phyloP scores from a whole-genome alignment of 2,797 vertebrate genomes.

The Ambastaia sidthimunki region DNA sequence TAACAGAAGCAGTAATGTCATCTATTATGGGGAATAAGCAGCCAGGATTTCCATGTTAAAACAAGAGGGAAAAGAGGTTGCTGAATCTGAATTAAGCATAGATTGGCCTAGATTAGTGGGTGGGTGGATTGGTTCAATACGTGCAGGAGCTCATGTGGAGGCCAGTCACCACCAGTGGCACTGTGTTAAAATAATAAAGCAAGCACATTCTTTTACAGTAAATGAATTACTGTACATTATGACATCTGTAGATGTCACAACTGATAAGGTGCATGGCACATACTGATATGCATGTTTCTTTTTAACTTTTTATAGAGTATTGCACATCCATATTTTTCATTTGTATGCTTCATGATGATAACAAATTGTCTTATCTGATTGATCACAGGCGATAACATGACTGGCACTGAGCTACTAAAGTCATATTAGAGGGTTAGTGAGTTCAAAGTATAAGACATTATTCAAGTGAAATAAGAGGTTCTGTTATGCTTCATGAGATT shows the following conservation, averaged over 20 bases:
- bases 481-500: slow-evolving; percentile 37
- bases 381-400: slow-evolving; percentile 38
- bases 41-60: slow-evolving; percentile 60
- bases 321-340: slow-evolving; percentile 11
- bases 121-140: slow-evolving; percentile 71
- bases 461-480: slow-evolving; percentile 14
- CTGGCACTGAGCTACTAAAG: slow-evolving; percentile 20
- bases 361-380: slow-evolving; percentile 42
- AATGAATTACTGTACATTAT: slow-evolving; percentile 23
- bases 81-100: slow-evolving; percentile 79
- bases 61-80: slow-evolving; percentile 65
- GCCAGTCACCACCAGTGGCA: slow-evolving; percentile 19
- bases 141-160: slow-evolving; percentile 58
- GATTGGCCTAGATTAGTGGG: slow-evolving; percentile 79
- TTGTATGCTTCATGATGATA: slow-evolving; percentile 33
- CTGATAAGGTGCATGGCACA: neutral
- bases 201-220: neutral
- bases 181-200: slow-evolving; percentile 21
- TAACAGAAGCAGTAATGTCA: slow-evolving; percentile 42
- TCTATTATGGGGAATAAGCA: slow-evolving; percentile 34
- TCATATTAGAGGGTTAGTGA: slow-evolving; percentile 34
- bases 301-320: neutral
- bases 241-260: slow-evolving; percentile 5
- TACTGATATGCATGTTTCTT: slow-evolving; percentile 2
- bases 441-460: slow-evolving; percentile 46